Evolutionary conservation across 2,797 vertebrate species (phyloP).

Genomic region (Poeciliopsis turneri): DNA sequence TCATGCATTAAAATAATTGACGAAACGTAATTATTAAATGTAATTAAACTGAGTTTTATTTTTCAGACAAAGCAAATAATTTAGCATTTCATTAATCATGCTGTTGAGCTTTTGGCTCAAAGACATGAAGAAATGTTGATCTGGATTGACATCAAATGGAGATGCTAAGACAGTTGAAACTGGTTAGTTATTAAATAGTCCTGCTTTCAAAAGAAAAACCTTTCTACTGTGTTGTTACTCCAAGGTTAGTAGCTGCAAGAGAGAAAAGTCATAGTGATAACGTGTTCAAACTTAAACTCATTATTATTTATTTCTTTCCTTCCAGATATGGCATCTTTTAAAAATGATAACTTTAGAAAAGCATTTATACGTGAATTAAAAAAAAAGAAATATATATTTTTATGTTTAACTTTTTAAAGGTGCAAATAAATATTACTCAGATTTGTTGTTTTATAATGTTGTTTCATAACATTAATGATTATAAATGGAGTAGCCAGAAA

Average conservation of each 20-base stretch:
- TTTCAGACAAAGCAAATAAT: not conserved
- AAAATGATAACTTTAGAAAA: not conserved
- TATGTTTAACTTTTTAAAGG: not conserved
- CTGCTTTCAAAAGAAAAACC: too few relatives aligned
- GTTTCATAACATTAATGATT: not conserved
- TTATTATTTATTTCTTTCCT: not conserved
- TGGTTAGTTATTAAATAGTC: too few relatives aligned
- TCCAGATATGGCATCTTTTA: not conserved
- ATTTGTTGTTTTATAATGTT: not conserved
- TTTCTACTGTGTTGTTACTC: not conserved
- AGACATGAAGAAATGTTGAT: not conserved
- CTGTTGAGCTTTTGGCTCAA: not conserved
- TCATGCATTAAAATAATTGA: not conserved
- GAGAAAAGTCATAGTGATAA: not conserved
- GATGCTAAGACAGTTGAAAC: not conserved
- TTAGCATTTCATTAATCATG: not conserved
- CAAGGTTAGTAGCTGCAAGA: not conserved
- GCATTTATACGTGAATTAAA: not conserved
- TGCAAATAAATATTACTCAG: not conserved
- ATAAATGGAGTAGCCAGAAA: not conserved
- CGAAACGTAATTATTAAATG: not conserved
- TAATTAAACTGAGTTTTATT: not conserved
- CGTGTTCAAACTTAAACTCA: not conserved
- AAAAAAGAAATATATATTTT: too few relatives aligned
- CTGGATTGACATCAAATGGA: not conserved